These are phyloP conservation scores for Aegotheles bennettii DNA, from an alignment of 2,113 vertebrate species.

Conservation along the genomic window DNA sequence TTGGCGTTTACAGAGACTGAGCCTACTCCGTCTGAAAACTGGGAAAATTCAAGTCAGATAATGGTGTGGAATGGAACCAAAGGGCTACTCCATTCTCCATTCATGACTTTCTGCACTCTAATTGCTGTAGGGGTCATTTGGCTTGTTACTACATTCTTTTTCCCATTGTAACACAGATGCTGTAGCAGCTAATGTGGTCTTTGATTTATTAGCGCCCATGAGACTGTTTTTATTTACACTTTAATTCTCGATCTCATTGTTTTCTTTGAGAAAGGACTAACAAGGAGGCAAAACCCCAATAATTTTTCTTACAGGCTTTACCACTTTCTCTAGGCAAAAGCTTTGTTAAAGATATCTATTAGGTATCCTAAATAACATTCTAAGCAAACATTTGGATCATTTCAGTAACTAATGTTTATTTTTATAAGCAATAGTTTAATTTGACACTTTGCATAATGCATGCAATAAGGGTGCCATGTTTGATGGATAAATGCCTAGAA, in stretches of 20 bases:
- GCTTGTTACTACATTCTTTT: background rate
- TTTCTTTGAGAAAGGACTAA: background rate
- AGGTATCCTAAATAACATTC: constrained; percentile 43
- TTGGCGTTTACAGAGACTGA: background rate
- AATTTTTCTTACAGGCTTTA: background rate
- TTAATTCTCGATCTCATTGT: background rate
- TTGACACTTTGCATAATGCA: constrained; percentile 77
- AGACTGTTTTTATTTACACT: background rate
- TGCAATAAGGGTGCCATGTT: constrained; percentile 71
- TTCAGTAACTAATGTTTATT: constrained; percentile 75
- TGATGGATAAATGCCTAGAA: constrained; percentile 77
- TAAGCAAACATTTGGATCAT: constrained; percentile 67
- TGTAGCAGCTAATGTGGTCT: background rate
- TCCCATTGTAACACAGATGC: background rate
- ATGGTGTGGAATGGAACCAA: background rate
- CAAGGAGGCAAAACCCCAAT: background rate
- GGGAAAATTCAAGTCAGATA: background rate
- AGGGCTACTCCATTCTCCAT: background rate
- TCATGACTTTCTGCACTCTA: background rate
- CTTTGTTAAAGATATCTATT: constrained; percentile 59
- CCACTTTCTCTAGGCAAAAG: background rate
- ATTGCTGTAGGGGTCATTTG: background rate
- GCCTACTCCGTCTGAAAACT: background rate
- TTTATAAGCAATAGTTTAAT: constrained; percentile 80
- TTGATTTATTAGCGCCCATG: background rate